Evolutionary conservation across 2,797 vertebrate species (phyloP).

Genomic region (Platyrinchus mystaceus): DNA sequence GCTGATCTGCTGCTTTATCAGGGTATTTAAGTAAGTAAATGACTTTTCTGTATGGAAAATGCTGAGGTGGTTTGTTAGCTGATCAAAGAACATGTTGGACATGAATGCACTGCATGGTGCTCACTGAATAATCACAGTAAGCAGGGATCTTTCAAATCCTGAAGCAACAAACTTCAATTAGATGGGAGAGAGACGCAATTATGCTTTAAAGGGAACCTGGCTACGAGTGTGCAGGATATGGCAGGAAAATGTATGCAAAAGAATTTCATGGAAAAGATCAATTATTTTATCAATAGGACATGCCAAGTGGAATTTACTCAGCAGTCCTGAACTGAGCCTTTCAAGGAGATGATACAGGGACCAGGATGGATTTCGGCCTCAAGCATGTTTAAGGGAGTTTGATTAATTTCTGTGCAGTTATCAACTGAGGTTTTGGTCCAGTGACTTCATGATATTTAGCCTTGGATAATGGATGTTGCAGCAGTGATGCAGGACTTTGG

Average conservation of each 20-base stretch:
- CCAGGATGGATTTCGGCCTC: background rate
- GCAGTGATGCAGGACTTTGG: background rate
- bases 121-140: background rate
- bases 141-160: background rate
- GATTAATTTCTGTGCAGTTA: background rate
- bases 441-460: background rate
- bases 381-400: background rate
- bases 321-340: background rate
- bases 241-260: background rate
- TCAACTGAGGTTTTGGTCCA: background rate
- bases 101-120: background rate
- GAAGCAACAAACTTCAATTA: background rate
- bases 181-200: background rate
- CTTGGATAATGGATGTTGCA: background rate
- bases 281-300: background rate
- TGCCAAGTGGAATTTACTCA: background rate
- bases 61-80: background rate
- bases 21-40: background rate
- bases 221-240: rapidly evolving
- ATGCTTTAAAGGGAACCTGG: background rate
- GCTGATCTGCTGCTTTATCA: background rate
- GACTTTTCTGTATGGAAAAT: background rate
- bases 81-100: background rate
- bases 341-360: background rate
- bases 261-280: background rate